Percentiles rank a stretch among this genome's conserved stretches.
These are phyloP conservation scores for Polypterus senegalus DNA, from an alignment of 2,113 vertebrate genomes.

Conservation along the genomic window DNA sequence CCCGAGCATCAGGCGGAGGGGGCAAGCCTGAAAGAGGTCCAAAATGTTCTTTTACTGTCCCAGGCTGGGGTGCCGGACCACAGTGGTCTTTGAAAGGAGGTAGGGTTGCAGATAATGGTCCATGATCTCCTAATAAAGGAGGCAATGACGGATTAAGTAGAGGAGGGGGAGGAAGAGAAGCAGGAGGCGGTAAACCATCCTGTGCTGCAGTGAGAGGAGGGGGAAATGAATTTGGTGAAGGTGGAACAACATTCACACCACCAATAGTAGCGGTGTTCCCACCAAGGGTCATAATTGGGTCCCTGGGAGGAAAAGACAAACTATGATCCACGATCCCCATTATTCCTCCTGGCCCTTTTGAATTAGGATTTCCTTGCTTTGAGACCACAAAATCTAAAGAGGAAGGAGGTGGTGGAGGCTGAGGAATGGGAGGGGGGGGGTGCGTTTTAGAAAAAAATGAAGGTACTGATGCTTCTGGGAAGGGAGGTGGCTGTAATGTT, in stretches of 20 bases:
- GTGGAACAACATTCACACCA: not conserved
- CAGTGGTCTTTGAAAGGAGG: conserved; percentile 38
- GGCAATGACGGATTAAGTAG: conserved; percentile 30
- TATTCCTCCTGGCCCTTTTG: not conserved
- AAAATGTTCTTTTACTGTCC: conserved; percentile 72
- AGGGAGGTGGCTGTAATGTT: conserved; percentile 38
- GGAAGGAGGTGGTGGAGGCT: conserved; percentile 27
- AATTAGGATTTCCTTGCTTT: too few species aligned
- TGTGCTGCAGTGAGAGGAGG: not conserved
- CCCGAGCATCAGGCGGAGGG: conserved; percentile 22
- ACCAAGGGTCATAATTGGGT: not conserved
- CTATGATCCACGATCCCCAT: too few species aligned
- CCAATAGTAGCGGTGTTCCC: not conserved
- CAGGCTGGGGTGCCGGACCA: conserved; percentile 47
- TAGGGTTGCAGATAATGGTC: conserved; percentile 6
- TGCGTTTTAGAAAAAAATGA: conserved; percentile 21
- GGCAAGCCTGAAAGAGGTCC: conserved; percentile 34
- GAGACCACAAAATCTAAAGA: too few species aligned
- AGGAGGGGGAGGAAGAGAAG: conserved; percentile 28
- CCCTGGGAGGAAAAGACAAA: too few species aligned
- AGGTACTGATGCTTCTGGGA: conserved; percentile 35
- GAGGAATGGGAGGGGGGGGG: conserved; percentile 41
- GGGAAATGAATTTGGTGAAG: not conserved
- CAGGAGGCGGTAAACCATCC: conserved; percentile 33
- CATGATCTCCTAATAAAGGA: conserved; percentile 28